phyloP scores from a whole-genome alignment of 2,797 vertebrate genomes.

The Bovichtus variegatus region DNA sequence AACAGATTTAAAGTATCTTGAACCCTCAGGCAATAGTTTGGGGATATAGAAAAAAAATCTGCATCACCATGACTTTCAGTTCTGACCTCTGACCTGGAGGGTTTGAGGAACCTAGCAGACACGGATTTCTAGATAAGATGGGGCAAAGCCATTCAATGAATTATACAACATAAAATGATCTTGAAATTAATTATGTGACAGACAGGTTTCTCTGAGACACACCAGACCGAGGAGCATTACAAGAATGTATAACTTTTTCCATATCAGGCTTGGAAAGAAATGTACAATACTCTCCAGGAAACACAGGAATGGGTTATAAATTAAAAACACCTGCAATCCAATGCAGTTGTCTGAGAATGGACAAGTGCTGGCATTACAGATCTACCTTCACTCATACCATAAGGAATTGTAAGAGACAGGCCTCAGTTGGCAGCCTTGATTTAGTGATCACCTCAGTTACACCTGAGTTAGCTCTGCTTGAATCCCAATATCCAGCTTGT shows the following conservation, averaged over 20 bases:
- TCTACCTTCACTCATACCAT: slow-evolving; percentile 17
- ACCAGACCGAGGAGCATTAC: no score
- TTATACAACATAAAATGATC: background rate
- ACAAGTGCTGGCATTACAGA: background rate
- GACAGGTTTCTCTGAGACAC: no score
- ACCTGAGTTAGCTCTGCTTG: slow-evolving; percentile 6
- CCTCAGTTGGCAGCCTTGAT: background rate
- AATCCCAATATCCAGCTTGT: slow-evolving; percentile 19
- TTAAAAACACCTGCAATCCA: slow-evolving; percentile 1
- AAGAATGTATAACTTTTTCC: no score
- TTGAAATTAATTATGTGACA: background rate
- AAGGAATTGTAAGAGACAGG: background rate
- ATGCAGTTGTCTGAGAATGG: slow-evolving; percentile 9
- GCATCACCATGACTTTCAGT: background rate
- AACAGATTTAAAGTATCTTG: background rate
- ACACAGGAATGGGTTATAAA: background rate
- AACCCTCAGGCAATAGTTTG: background rate
- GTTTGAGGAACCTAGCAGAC: background rate
- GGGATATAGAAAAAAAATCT: background rate
- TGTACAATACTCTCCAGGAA: background rate
- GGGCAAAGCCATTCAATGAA: background rate
- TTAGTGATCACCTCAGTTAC: slow-evolving; percentile 2
- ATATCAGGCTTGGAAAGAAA: background rate
- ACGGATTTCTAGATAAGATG: background rate
- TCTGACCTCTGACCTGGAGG: background rate